Base-by-base conservation (phyloP, 2,113 vertebrate genomes). In the Cryptoleucopteryx plumbea region DNA sequence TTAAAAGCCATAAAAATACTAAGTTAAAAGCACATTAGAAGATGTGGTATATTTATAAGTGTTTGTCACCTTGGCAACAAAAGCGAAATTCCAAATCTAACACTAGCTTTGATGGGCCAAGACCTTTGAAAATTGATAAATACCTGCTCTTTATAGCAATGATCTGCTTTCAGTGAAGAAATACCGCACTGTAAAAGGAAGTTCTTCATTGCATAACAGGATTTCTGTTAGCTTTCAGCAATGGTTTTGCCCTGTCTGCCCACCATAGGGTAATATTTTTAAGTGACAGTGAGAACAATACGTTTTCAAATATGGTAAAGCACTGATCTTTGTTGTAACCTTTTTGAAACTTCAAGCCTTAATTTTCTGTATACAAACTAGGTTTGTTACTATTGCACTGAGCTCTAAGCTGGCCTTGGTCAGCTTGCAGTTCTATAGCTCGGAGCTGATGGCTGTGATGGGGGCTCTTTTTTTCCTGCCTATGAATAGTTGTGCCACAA, bases 1-100 rank as follows among this genome's bases (percentile, higher is more conserved):
- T 98, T 98, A 98, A 98, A 98, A 98, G 98, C 98, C 98, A 98
- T 98, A 98, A 98, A 98, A 98, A 98, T 98, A 98, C 98, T 96
- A 97, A 98, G 98, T 98, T 98, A 98, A 98, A 98, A 98, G 98
- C 98, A 98, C 98, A 98, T 98, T 98, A 98, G 96, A 98, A 96
- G 98, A 98, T 98, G 97, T 97, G 97, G 98, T 98, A 97, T 98
- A 98, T 98, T 98, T 98, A 98, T 98, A 98, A 98, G 98, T 98
- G 96, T 98, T 98, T 98, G 98, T 98, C 98, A 98, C 98, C 98
- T 98, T 98, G 98, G 98, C 98, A 98, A 98, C 98, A 98, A 98
- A 98, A 98, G 96, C 91, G 96, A 97, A 97, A 98, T 98, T 98
- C 97, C 88, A 97, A 98, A 97, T 97, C 98, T 98, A 97, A 97